Base-by-base conservation (phyloP, 2,113 vertebrate genomes). In the Geococcyx californianus region DNA sequence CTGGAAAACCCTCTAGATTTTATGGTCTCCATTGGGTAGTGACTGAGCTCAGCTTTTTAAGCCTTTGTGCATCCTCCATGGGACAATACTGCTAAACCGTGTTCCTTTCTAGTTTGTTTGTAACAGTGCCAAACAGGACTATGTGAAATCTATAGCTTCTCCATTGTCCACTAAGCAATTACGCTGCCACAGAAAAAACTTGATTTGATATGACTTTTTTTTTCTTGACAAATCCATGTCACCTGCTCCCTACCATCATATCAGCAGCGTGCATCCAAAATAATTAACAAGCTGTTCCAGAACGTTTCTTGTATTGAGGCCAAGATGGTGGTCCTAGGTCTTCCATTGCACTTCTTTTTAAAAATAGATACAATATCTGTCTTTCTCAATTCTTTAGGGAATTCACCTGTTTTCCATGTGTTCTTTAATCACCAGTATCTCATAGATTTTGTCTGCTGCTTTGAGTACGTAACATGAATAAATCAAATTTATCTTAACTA, bases 231-330 rank as follows among this genome's bases (percentile, higher is more conserved):
- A 94, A 89, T 78, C 40, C 80, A 49, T 89, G 95, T 97, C 90
- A 96, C 47, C 80, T 87, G 52, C 77, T 95, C 66, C 60, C 73
- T 90, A 74, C 82, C 77, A 94, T 77, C 47, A 90, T 94, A 93
- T 72, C 93, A 0, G 1, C 89, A 81, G 94, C 79, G 95, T 86
- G 76, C 83, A 81, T 91, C 76, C n/a, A 60, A 84, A 72, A 60
- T 94, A 97, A 96, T 97, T 97, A 97, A 94, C 84, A 92, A 91
- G 51, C 62, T 93, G 89, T 81, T 95, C 73, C 60, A 84, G 52
- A 87, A 91, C 47, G 49, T 78, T 94, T 92, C 49, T 86, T 52
- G 76, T 87, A 87, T 84, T 8, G 24, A 97, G 86, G 60, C 26
- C 93, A 93, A 90, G 45, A 11, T 83, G 51, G 55, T 45, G 26